phyloP scores from a whole-genome alignment of 2,797 vertebrate genomes.

The Myotis myotis region DNA sequence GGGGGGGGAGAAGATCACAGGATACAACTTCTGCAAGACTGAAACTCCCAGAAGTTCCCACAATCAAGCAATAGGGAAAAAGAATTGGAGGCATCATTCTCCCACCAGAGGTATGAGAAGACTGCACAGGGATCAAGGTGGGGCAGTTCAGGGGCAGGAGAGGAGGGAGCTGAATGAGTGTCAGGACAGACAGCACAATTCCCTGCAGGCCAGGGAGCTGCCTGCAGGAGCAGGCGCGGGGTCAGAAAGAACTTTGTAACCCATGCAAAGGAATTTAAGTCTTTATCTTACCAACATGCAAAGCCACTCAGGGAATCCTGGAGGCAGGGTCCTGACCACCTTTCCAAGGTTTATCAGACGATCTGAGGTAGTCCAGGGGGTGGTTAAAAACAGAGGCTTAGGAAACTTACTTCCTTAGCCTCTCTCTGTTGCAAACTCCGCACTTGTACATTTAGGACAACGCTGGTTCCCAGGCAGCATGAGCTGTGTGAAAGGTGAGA shows the following conservation, averaged over 20 bases:
- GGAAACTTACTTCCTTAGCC: neutral
- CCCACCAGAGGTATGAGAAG: neutral
- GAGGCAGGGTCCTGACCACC: neutral
- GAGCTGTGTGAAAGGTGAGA: neutral
- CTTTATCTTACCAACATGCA: neutral
- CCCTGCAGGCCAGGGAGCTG: fast-evolving
- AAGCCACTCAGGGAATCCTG: too few relatives aligned
- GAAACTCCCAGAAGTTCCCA: neutral
- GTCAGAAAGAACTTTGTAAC: neutral
- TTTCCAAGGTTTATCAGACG: neutral
- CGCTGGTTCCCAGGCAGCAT: neutral
- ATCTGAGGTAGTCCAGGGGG: neutral
- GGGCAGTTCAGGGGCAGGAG: neutral
- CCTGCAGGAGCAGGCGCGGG: too few relatives aligned
- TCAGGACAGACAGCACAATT: neutral
- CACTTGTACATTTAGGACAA: neutral
- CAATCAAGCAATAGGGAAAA: neutral
- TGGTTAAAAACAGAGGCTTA: neutral
- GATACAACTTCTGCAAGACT: neutral
- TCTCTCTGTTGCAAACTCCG: neutral
- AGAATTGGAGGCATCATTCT: neutral
- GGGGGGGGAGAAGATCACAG: fast-evolving
- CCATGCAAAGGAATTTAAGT: neutral
- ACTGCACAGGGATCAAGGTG: neutral
- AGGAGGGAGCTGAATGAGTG: too few relatives aligned